Evolutionary conservation across 2,113 vertebrate genomes (phyloP).

Genomic region (Dinomys branickii): DNA sequence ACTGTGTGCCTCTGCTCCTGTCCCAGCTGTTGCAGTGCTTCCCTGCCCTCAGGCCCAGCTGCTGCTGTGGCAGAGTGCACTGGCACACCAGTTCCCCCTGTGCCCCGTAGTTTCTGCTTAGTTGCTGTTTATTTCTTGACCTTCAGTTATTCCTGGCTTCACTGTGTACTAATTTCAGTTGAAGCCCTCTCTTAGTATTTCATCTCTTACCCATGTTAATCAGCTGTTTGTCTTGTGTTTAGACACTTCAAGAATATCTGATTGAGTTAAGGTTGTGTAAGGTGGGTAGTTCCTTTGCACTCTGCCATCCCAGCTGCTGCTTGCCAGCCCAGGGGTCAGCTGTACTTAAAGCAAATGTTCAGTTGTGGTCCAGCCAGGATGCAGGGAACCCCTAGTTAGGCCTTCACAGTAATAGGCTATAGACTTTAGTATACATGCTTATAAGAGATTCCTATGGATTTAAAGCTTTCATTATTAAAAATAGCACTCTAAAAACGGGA

Average conservation of each 20-base stretch:
- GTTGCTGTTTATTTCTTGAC: background rate
- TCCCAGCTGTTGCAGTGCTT: background rate
- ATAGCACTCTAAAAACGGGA: background rate
- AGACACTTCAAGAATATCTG: background rate
- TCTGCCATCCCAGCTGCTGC: background rate
- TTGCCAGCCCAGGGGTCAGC: background rate
- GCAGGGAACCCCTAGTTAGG: background rate
- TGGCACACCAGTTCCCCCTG: background rate
- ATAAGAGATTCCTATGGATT: background rate
- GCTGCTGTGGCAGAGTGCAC: background rate
- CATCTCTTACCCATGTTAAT: background rate
- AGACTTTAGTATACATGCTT: background rate
- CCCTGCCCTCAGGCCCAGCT: background rate
- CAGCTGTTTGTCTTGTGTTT: conserved; percentile 1
- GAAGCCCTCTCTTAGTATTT: background rate
- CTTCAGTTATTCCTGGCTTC: conserved; percentile 24
- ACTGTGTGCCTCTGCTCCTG: background rate
- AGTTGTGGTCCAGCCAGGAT: background rate
- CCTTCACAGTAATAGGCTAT: background rate
- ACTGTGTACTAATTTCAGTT: background rate
- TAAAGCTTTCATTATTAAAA: conserved; percentile 49
- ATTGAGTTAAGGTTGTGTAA: background rate
- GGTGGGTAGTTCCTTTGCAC: background rate
- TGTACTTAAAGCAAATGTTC: conserved; percentile 6
- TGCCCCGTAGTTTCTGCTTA: conserved; percentile 4